Base-by-base conservation (phyloP, 2,888 invertebrate species). In the Hirtodrosophila histrioides region DNA sequence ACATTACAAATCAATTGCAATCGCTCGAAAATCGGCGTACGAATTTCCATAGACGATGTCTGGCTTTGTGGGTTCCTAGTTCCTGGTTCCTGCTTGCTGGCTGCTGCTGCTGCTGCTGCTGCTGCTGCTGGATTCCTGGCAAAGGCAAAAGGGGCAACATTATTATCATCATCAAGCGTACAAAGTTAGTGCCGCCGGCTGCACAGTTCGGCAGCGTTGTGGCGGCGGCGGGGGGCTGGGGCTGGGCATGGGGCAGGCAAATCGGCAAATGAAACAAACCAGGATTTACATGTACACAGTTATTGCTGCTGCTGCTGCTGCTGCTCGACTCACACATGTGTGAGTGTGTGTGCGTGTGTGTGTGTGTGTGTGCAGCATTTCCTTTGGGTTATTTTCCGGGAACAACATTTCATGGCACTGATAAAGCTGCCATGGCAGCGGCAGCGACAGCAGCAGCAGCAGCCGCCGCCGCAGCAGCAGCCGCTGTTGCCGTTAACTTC, bases 381-480 rank as follows among this genome's bases (percentile, higher is more conserved):
- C 86, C 88, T 86, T 78, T 87, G 83, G 86, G 88, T 88, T 83
- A 87, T 86, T 88, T 86, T 86, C 85, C 88, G 88, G 85, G 88
- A 86, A 88, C 84, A 85, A 85, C 77, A 83, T 85, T 87, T 84
- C 84, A 86, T 84, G 82, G 85, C 81, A 77, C 69, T 90, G 88
- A 89, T 89, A 88, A 87, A 77, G 88, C 76, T 88, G 83, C 86
- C 89, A 88, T 88, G 82, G 81, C 88, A 89, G 78, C 86, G 73
- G 71, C 70, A 62, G 17, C 17, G 17, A 17, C 17, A 48, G 62
- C 69, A 53, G 50, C 68, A 48, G 60, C 58, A 24, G 40, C 58
- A 29, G 55, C 48, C 39, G 45, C 46, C 24, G 54, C 17, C 6
- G 46, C 53, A n/a, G 56, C 11, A 11, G 36, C 29, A 10, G 31